Evolutionary conservation across 2,888 invertebrate genomes (phyloP).

Genomic region (Agrochola macilenta): DNA sequence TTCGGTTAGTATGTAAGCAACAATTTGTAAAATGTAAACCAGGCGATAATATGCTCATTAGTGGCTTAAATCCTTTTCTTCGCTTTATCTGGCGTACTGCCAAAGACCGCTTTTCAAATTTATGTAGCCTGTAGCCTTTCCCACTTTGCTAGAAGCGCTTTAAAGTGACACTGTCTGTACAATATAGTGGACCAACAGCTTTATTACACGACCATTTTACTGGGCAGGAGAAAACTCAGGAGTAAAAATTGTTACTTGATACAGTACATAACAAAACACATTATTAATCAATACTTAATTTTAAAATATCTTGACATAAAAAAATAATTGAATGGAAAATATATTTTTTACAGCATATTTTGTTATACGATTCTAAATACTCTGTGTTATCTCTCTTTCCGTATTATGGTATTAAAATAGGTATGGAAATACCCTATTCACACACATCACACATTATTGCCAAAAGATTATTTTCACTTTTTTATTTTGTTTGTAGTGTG

Average conservation of each 20-base stretch:
- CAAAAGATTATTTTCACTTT: too few species aligned
- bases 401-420: neutral
- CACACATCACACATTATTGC: too few species aligned
- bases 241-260: neutral
- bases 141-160: slow-evolving; percentile 24
- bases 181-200: neutral
- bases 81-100: slow-evolving; percentile 25
- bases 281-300: neutral
- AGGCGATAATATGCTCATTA: slow-evolving; percentile 16
- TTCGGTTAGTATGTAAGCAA: neutral
- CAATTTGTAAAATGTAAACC: slow-evolving; percentile 4
- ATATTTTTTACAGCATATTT: neutral
- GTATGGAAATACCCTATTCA: neutral
- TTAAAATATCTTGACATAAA: neutral
- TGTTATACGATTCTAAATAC: neutral
- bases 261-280: neutral
- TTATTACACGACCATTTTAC: neutral
- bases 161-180: neutral
- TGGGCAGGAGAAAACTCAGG: neutral
- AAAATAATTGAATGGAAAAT: neutral
- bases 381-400: neutral
- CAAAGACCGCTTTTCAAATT: slow-evolving; percentile 24
- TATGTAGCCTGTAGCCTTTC: slow-evolving; percentile 16
- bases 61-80: slow-evolving; percentile 9
- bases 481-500: too few species aligned